A percentile compares a stretch with the other conserved stretches of the same genome.
These are phyloP conservation scores for Margarornis squamiger DNA, from an alignment of 2,797 vertebrate species.

Conservation along the genomic window DNA sequence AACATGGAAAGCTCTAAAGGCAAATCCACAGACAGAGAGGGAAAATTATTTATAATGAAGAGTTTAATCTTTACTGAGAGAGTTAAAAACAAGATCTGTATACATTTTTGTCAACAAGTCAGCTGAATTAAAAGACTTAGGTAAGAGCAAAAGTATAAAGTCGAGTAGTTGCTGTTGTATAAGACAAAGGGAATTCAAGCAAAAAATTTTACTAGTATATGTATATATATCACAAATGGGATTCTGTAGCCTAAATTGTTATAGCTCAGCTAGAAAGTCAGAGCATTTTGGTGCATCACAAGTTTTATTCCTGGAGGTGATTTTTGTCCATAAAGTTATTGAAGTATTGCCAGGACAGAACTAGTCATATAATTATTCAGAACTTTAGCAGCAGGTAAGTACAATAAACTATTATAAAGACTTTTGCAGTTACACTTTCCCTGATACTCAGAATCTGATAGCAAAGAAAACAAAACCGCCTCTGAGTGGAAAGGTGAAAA, in stretches of 20 bases:
- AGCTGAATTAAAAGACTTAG: background rate
- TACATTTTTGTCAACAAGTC: background rate
- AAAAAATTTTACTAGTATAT: background rate
- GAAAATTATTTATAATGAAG: background rate
- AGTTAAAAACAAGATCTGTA: background rate
- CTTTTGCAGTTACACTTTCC: background rate
- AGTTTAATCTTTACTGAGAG: background rate
- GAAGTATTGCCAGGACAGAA: background rate
- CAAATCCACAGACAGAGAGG: background rate
- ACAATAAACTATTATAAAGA: background rate
- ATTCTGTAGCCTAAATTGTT: background rate
- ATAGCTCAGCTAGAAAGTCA: background rate
- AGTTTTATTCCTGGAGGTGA: background rate
- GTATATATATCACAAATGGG: background rate
- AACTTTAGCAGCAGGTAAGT: background rate
- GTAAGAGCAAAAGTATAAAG: background rate
- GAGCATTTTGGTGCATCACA: background rate
- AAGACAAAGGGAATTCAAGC: background rate
- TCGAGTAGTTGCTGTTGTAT: background rate
- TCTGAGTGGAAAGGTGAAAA: background rate
- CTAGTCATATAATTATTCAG: background rate
- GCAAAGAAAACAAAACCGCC: background rate
- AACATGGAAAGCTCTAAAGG: background rate
- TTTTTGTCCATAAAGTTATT: background rate
- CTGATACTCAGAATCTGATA: background rate